Evolutionary conservation across 35 echinoderm and acorn worm species (phyloP), one percentile per base, ranked within the genome.

Genomic region (Eucidaris tribuloides): DNA sequence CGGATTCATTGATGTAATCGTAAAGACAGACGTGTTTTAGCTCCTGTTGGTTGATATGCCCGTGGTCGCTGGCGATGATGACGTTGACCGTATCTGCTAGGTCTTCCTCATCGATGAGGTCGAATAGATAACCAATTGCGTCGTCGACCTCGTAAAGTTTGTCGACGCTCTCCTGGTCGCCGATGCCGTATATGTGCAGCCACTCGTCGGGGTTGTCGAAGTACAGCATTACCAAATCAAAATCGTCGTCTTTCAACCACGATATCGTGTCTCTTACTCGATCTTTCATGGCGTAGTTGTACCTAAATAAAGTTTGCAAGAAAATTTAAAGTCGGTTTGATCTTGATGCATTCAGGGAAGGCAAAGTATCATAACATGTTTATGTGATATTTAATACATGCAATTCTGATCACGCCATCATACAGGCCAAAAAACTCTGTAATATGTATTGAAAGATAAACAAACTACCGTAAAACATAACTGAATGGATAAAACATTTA

Each of bases 21-120:
- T 88, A 88, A 42, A 93, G 79, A 57, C 82, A 84, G n/a, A 93
- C 78, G 22, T 66, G 62, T n/a, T 88, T 93, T 4, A 39, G 64
- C 5, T 46, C 27, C 15, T 68, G 77, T 25, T 83, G 58, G 31
- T 78, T 79, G 0, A 42, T 56, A 41, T 83, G 79, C 36, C 91
- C 91, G 62, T 93, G 91, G 37, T 93, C 91, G 45, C 85, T 88
- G 38, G 79, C 49, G 18, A 93, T 46, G 38, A 93, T 93, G 27
- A 93, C 66, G 54, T 93, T 93, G 0, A 93, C 60, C 29, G 25
- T 78, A 14, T 93, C 91, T 50, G 49, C 3, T 19, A 93, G 5
- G 4, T 52, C 44, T 39, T 46, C 46, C 32, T 88, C 85, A 28
- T 88, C 32, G 4, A 93, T 83, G 66, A 78, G 46, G 5, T 78